phyloP scores from a whole-genome alignment of 1,140 invertebrate genomes.

The Ctenoplectra terminalis region DNA sequence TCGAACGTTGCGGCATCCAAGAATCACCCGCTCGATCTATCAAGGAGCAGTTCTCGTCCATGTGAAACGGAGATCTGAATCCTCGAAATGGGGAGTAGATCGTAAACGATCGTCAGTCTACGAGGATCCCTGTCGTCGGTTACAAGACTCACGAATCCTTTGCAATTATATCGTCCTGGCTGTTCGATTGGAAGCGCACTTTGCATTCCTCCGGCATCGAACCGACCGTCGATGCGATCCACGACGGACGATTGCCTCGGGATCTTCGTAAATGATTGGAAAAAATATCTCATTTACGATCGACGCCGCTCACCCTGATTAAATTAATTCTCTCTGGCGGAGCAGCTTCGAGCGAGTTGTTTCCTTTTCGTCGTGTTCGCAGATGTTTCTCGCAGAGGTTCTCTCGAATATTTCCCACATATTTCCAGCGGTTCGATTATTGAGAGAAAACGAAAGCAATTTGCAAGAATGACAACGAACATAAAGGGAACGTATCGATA shows the following conservation, averaged over 20 bases:
- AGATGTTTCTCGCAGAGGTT: neutral
- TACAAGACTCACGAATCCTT: neutral
- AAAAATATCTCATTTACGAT: neutral
- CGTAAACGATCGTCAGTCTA: neutral
- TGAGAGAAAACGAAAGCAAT: neutral
- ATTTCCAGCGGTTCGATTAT: neutral
- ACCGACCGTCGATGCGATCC: no score
- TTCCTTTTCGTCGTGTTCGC: no score
- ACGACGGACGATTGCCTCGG: neutral
- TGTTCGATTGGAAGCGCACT: neutral
- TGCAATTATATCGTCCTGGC: neutral
- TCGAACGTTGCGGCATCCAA: neutral
- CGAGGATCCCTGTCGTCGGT: no score
- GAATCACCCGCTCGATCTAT: neutral
- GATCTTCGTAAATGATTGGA: neutral
- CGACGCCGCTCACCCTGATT: neutral
- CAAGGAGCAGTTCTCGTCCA: neutral
- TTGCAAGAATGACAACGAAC: neutral
- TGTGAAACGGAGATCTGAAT: neutral
- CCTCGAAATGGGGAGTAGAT: conserved; percentile 6
- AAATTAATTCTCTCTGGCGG: neutral
- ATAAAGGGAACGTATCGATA: no score
- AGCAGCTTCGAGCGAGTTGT: no score
- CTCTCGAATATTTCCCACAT: neutral
- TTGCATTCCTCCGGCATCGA: neutral